Evolutionary conservation across 1,140 invertebrate genomes (phyloP).

Genomic region (Drosophila oshimai): DNA sequence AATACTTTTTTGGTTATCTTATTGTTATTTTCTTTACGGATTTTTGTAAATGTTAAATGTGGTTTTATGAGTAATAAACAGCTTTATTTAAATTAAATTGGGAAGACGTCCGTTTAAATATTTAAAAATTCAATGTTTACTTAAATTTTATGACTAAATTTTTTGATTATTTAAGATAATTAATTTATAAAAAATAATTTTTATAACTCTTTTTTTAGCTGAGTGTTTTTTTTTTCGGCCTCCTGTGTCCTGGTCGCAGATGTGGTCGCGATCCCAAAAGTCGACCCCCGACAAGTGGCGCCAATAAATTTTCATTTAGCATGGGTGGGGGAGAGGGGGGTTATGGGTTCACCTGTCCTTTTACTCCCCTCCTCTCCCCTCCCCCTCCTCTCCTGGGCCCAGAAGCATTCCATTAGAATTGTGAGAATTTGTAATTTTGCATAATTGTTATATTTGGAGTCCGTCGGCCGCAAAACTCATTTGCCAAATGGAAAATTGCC

Average conservation of each 20-base stretch:
- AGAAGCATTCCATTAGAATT: slow-evolving; percentile 81
- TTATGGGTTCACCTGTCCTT: slow-evolving; percentile 10
- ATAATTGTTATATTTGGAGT: slow-evolving; percentile 82
- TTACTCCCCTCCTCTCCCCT: neutral
- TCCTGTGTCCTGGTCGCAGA: slow-evolving; percentile 30
- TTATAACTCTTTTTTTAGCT: neutral
- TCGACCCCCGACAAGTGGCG: slow-evolving; percentile 48
- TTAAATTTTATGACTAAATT: too few relatives aligned
- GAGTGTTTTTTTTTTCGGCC: neutral
- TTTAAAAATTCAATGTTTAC: too few relatives aligned
- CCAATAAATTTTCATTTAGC: slow-evolving; percentile 80
- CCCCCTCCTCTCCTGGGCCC: neutral
- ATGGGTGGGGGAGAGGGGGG: slow-evolving; percentile 23
- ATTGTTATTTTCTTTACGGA: too few relatives aligned
- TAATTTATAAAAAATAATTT: neutral
- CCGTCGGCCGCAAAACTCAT: slow-evolving; percentile 81
- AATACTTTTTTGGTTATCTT: too few relatives aligned
- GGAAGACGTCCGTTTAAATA: too few relatives aligned
- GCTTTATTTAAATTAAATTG: too few relatives aligned
- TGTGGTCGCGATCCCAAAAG: slow-evolving; percentile 38
- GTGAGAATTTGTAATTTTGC: slow-evolving; percentile 82
- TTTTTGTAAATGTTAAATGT: too few relatives aligned
- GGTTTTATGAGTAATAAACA: too few relatives aligned
- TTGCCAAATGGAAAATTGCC: slow-evolving; percentile 82
- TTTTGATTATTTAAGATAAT: too few relatives aligned